These are phyloP conservation scores for Monochamus alternatus DNA, from an alignment of 2,888 invertebrate genomes.

Conservation along the genomic window DNA sequence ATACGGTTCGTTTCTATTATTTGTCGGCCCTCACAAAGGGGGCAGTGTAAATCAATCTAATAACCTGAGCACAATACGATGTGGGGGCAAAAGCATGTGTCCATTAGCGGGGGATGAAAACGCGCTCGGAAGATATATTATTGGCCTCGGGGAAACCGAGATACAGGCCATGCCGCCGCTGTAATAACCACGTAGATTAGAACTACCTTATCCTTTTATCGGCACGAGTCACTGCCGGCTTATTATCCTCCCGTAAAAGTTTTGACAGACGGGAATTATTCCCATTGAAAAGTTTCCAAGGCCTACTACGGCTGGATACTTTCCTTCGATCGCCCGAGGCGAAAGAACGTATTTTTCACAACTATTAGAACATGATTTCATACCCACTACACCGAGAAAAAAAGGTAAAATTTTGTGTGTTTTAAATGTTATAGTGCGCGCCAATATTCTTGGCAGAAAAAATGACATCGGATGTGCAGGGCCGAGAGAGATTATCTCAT, in stretches of 20 bases:
- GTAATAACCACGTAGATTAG: slow-evolving; percentile 28
- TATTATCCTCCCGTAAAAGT: slow-evolving; percentile 9
- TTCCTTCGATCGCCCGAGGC: background rate
- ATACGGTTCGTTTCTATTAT: slow-evolving; percentile 41
- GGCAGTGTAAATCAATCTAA: slow-evolving; percentile 37
- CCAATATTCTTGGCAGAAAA: too few species aligned
- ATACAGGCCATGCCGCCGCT: background rate
- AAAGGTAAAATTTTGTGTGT: too few species aligned
- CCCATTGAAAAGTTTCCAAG: slow-evolving; percentile 3
- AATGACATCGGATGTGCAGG: too few species aligned
- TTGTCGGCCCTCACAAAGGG: slow-evolving; percentile 34
- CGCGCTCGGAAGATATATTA: slow-evolving; percentile 22
- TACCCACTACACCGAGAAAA: too few species aligned
- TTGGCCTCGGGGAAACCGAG: slow-evolving; percentile 30
- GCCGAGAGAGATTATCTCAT: too few species aligned
- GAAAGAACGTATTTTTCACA: background rate
- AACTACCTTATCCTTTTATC: slow-evolving; percentile 30
- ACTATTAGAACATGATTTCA: too few species aligned
- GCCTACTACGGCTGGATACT: background rate
- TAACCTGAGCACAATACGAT: slow-evolving; percentile 35
- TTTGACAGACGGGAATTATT: slow-evolving; percentile 7
- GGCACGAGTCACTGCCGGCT: background rate
- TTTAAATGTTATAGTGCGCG: too few species aligned
- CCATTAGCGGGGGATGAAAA: slow-evolving; percentile 31
- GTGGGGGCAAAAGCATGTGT: slow-evolving; percentile 30